phyloP scores from a whole-genome alignment of 2,797 vertebrate species.

The Oreochromis grahami region DNA sequence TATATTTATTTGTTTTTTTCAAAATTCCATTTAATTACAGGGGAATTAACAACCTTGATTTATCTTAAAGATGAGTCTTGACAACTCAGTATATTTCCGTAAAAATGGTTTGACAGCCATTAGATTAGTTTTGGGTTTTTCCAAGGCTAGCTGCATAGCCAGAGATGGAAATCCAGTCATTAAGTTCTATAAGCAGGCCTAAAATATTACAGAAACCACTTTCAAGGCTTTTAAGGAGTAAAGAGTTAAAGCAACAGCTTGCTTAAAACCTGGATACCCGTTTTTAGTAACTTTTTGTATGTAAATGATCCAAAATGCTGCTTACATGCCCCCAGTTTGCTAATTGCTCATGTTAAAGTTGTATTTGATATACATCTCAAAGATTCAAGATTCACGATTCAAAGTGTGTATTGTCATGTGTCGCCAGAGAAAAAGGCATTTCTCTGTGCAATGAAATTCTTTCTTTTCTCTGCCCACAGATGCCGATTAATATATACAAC shows the following conservation, averaged over 20 bases:
- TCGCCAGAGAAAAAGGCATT: neutral
- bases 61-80: neutral
- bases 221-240: neutral
- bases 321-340: slow-evolving; percentile 18
- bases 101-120: neutral
- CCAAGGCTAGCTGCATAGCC: neutral
- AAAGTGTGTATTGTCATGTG: neutral
- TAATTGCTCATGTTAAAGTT: neutral
- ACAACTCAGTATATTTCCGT: neutral
- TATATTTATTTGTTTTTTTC: neutral
- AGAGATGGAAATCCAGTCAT: neutral
- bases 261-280: too few relatives aligned
- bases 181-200: neutral
- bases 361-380: neutral
- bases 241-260: neutral
- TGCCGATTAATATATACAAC: neutral
- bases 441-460: neutral
- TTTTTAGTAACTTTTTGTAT: neutral
- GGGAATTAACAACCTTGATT: neutral
- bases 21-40: neutral
- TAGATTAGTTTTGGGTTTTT: neutral
- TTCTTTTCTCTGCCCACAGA: neutral
- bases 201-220: neutral
- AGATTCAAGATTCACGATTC: neutral
- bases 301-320: neutral